Evolutionary conservation across 1,140 invertebrate genomes (phyloP), one percentile per base, ranked within the genome.

Genomic region (Limonius californicus): DNA sequence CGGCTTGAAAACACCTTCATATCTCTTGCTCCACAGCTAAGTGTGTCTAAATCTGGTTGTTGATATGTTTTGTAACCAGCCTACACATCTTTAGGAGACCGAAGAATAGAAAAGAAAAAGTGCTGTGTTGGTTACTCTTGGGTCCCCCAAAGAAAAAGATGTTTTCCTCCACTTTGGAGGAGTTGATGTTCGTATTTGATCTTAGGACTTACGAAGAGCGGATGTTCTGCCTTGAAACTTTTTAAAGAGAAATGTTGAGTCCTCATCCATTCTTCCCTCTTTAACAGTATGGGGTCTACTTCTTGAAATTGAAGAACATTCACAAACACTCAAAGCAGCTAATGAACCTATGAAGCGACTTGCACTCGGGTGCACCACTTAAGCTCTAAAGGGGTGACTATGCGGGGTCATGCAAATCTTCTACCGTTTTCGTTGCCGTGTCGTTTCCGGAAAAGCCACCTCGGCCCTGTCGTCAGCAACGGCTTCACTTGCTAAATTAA

Each of bases 171-270:
- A 39, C 2, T 12, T 39, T 39, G 35, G 35, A 3, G 23, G 3
- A 18, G 45, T 50, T 50, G 18, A 12, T 19, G 11, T 21, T 50
- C 23, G 23, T 27, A n/a, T n/a, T n/a, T 27, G 3, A 9, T 27
- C 9, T 27, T 27, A 27, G 23, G 23, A 27, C 23, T 27, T 27
- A n/a, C 23, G 23, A 27, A 27, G 9, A 27, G 23, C 23, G 3
- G 23, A 27, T 27, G 23, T 27, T 27, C 3, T 9, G 3, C 3
- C 9, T 27, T 27, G 9, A 27, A 27, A 21, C 16, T 50, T 62
- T 53, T 62, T 57, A 43, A 61, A 62, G 54, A 62, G 61, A 67
- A 50, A 61, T 64, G 54, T 60, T 57, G 65, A 57, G 57, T 66
- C 56, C 42, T 57, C 45, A 57, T 50, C 45, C 45, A 50, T 50